These are phyloP conservation scores for Clarias laeviceps DNA, from an alignment of 2,797 vertebrate species.

Conservation along the genomic window DNA sequence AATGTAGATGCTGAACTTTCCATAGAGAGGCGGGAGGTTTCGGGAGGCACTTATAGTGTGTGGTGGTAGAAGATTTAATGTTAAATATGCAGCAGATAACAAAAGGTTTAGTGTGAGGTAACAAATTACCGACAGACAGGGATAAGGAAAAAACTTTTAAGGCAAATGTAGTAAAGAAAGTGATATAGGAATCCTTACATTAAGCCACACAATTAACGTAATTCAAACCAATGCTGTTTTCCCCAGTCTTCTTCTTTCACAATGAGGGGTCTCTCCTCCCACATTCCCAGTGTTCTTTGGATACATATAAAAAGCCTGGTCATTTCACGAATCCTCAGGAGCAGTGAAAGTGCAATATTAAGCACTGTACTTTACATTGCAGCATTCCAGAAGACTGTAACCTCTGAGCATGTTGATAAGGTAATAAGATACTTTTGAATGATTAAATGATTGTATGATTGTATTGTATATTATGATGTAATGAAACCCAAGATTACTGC, in stretches of 20 bases:
- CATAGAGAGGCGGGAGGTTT: conserved; percentile 14
- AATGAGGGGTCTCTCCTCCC: conserved; percentile 58
- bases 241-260: conserved; percentile 52
- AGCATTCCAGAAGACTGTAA: conserved; percentile 45
- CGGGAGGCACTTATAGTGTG: background rate
- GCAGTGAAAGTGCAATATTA: conserved; percentile 62
- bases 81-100: conserved; percentile 50
- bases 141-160: conserved; percentile 42
- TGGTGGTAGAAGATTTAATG: conserved; percentile 38
- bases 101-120: conserved; percentile 61
- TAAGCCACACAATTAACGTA: conserved; percentile 64
- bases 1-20: conserved; percentile 56
- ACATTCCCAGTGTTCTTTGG: conserved; percentile 66
- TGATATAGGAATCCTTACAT: conserved; percentile 64
- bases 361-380: conserved; percentile 55
- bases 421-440: conserved; percentile 47
- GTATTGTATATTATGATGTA: background rate
- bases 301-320: conserved; percentile 70
- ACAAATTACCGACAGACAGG: conserved; percentile 27
- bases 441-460: background rate
- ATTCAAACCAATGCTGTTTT: conserved; percentile 58
- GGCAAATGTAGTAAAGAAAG: conserved; percentile 48
- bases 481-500: background rate
- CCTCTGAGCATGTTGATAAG: conserved; percentile 62
- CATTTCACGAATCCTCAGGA: conserved; percentile 46